These are phyloP conservation scores for Channa maculata DNA, from an alignment of 2,113 vertebrate species.

Conservation along the genomic window DNA sequence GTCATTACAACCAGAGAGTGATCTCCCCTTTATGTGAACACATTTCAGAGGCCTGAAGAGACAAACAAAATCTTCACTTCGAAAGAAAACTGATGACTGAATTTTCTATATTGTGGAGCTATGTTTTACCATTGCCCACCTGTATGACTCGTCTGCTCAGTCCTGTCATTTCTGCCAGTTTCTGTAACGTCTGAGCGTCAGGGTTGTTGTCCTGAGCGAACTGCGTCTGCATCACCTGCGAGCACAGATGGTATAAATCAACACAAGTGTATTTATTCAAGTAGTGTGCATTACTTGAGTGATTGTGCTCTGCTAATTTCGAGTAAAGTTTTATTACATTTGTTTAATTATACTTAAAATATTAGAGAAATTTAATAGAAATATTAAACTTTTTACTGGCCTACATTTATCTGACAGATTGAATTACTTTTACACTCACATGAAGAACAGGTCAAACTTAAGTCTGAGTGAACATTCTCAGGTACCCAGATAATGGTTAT, in stretches of 20 bases:
- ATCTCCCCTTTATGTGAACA: not conserved
- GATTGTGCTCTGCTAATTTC: no score
- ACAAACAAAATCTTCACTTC: not conserved
- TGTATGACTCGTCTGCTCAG: slow-evolving; percentile 95
- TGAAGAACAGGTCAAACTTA: no score
- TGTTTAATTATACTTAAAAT: no score
- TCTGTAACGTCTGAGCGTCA: slow-evolving; percentile 92
- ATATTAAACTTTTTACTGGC: no score
- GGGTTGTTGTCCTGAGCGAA: slow-evolving; percentile 95
- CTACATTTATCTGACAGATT: no score
- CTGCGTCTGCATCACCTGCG: slow-evolving; percentile 92
- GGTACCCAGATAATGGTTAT: no score
- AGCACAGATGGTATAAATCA: not conserved
- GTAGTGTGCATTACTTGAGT: no score
- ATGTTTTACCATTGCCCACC: slow-evolving; percentile 74
- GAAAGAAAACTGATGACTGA: not conserved
- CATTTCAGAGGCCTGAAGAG: not conserved
- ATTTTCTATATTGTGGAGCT: not conserved
- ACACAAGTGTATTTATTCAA: not conserved
- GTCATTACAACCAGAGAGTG: no score
- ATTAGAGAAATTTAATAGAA: no score
- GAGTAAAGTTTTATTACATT: no score
- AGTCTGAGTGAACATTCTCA: no score
- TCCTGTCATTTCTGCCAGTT: slow-evolving; percentile 93
- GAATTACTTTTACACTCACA: no score